Conservation (phyloP, 1,140 invertebrate genomes). For the Pseudomyrmex concolor region DNA sequence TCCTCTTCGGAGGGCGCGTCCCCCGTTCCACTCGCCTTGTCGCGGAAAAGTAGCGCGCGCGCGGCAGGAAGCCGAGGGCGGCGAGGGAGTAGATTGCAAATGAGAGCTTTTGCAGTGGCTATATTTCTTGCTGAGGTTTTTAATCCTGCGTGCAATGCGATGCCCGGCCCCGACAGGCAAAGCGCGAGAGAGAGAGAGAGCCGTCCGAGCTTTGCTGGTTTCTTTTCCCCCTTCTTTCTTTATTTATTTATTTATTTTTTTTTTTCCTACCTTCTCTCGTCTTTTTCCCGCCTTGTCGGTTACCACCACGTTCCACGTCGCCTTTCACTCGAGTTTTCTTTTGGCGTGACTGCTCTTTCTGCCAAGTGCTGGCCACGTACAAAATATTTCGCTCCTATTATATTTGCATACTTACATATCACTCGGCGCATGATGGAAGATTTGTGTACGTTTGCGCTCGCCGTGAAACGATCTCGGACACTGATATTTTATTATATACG, state of each 20-base stretch:
- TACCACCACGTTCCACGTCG: constrained; percentile 36
- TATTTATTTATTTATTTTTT: background rate
- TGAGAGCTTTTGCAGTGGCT: constrained; percentile 77
- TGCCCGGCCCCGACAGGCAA: constrained; percentile 48
- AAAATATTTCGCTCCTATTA: constrained; percentile 58
- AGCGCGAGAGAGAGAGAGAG: constrained; percentile 45
- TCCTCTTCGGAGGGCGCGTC: constrained; percentile 23
- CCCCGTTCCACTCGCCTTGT: background rate
- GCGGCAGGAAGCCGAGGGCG: constrained; percentile 44
- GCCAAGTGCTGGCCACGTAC: constrained; percentile 42
- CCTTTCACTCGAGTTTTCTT: constrained; percentile 58
- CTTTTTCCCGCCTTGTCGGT: constrained; percentile 11
- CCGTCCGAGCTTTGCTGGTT: constrained; percentile 59
- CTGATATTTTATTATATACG: constrained; percentile 37
- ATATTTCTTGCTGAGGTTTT: constrained; percentile 80
- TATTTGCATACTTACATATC: constrained; percentile 56
- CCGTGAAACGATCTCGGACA: constrained; percentile 24
- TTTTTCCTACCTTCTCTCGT: no score
- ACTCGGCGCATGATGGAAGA: constrained; percentile 45
- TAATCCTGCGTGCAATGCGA: constrained; percentile 78
- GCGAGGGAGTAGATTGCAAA: constrained; percentile 75
- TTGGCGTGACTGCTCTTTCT: constrained; percentile 50
- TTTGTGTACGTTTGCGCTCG: constrained; percentile 17
- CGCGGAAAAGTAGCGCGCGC: constrained; percentile 33
- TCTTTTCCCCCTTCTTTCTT: constrained; percentile 22